Conservation (phyloP, 2,888 invertebrate species). For the Agonopterix subpropinquella region DNA sequence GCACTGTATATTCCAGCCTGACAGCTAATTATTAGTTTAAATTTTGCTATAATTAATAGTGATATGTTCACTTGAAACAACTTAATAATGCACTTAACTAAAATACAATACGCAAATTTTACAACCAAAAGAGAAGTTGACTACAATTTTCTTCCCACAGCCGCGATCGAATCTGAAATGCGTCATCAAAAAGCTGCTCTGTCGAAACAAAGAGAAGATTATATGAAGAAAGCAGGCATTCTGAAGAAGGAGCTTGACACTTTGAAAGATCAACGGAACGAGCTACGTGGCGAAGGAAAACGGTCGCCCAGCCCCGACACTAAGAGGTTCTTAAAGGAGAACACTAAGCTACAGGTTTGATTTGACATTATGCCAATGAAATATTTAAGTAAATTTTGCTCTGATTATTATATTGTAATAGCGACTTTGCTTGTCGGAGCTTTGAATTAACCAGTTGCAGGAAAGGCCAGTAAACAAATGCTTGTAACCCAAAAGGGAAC, state of each 20-base stretch:
- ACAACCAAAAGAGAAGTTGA: constrained; percentile 5
- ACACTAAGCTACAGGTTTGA: constrained; percentile 88
- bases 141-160: constrained; percentile 32
- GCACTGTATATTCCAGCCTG: constrained; percentile 5
- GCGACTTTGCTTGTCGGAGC: constrained; percentile 12
- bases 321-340: constrained; percentile 86
- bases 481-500: no score
- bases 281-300: constrained; percentile 80
- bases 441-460: neutral
- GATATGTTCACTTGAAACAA: constrained; percentile 9
- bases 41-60: constrained; percentile 13
- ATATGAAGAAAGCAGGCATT: constrained; percentile 83
- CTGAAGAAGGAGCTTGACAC: constrained; percentile 87
- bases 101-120: constrained; percentile 22
- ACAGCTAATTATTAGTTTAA: constrained; percentile 7
- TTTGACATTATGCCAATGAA: constrained; percentile 1
- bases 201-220: constrained; percentile 87
- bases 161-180: constrained; percentile 86
- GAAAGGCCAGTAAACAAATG: no score
- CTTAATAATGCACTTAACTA: neutral
- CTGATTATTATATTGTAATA: constrained; percentile 2
- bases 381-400: neutral
- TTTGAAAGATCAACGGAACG: constrained; percentile 85
- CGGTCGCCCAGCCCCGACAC: constrained; percentile 85
- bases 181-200: constrained; percentile 88